Conservation (phyloP, 2,888 invertebrate genomes). For the Atethmia centrago region DNA sequence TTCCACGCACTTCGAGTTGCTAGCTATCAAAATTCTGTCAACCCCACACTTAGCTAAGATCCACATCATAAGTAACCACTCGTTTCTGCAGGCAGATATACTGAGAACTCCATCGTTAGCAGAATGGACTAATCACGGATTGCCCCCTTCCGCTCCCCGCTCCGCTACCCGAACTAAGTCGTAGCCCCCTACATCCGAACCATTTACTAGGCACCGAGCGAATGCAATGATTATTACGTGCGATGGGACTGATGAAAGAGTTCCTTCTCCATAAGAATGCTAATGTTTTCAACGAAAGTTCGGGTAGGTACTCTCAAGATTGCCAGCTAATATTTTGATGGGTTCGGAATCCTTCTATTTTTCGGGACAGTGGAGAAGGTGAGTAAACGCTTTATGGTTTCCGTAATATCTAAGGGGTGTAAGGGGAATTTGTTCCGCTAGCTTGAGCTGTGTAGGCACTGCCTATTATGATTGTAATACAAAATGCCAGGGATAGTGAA, state of each 20-base stretch:
- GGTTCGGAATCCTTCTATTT: constrained; percentile 39
- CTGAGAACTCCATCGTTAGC: not conserved
- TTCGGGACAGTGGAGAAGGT: constrained; percentile 34
- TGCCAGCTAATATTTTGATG: constrained; percentile 62
- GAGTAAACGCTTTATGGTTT: constrained; percentile 48
- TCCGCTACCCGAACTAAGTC: constrained; percentile 4
- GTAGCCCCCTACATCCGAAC: constrained; percentile 3
- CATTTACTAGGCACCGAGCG: constrained; percentile 53
- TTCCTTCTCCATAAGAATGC: constrained; percentile 64
- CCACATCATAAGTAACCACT: not conserved
- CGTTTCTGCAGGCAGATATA: not conserved
- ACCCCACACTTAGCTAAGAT: not conserved
- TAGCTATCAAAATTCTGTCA: not conserved
- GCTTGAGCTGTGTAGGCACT: constrained; percentile 2
- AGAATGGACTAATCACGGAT: not conserved
- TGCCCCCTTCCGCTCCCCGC: constrained; percentile 17
- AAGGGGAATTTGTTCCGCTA: constrained; percentile 28
- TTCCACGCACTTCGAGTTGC: not conserved
- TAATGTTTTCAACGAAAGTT: constrained; percentile 57
- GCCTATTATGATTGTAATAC: constrained; percentile 29
- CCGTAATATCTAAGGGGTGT: constrained; percentile 29
- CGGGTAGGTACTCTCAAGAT: constrained; percentile 35
- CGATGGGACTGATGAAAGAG: constrained; percentile 63
- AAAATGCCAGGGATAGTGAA: constrained; percentile 21
- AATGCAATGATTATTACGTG: constrained; percentile 70